phyloP scores from a whole-genome alignment of 2,888 invertebrate species.

The Morinoia aosen region DNA sequence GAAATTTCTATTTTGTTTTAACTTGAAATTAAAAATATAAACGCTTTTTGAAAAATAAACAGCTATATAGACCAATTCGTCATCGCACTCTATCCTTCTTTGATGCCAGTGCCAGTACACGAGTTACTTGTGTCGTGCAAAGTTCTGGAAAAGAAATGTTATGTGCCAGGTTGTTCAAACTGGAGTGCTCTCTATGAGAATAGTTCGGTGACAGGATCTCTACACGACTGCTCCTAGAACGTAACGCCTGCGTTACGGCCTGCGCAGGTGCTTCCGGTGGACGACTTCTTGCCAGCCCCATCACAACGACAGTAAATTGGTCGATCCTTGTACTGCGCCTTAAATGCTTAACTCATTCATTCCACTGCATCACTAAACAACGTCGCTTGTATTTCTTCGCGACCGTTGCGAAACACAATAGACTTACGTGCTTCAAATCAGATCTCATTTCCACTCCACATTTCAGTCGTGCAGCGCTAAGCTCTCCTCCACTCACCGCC shows the following conservation, averaged over 20 bases:
- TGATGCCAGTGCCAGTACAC: neutral
- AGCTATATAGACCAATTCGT: neutral
- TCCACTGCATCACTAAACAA: neutral
- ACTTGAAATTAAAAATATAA: neutral
- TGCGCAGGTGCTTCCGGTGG: conserved; percentile 43
- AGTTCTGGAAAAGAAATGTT: neutral
- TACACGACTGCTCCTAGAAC: neutral
- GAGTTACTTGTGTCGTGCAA: neutral
- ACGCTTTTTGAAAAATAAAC: neutral
- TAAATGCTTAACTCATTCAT: neutral
- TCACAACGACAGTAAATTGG: neutral
- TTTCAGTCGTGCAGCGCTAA: neutral
- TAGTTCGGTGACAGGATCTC: neutral
- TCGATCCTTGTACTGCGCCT: neutral
- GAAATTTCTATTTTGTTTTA: neutral
- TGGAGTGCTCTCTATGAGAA: neutral
- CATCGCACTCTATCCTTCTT: neutral
- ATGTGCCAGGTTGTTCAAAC: neutral
- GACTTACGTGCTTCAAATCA: neutral
- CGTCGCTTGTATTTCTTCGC: neutral
- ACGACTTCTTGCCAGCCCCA: neutral
- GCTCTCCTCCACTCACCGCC: neutral
- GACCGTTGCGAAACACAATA: neutral
- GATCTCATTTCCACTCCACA: neutral
- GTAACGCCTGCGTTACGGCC: conserved; percentile 22